Conservation (phyloP, 2,888 invertebrate genomes). For the Pedicia rivosa region DNA sequence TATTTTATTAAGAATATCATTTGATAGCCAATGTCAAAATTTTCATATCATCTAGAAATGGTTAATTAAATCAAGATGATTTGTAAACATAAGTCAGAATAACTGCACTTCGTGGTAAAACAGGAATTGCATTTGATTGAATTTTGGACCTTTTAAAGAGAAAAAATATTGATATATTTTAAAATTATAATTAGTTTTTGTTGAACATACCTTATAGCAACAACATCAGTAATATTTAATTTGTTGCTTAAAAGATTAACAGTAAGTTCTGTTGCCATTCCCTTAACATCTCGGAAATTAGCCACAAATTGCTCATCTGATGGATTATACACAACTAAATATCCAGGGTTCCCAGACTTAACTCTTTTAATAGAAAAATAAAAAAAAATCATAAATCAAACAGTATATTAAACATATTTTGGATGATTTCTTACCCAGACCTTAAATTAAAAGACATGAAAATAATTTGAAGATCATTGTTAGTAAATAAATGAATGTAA, state of each 20-base stretch:
- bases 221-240: constrained; percentile 24
- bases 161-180: no score
- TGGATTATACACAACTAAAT: constrained; percentile 55
- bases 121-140: no score
- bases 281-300: constrained; percentile 36
- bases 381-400: not conserved
- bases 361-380: constrained; percentile 34
- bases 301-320: constrained; percentile 31
- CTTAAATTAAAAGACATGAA: not conserved
- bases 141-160: no score
- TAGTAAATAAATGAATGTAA: not conserved
- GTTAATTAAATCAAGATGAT: no score
- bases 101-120: no score
- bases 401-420: not conserved
- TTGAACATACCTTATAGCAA: no score
- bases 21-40: no score
- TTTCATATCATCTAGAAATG: no score
- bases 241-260: constrained; percentile 39
- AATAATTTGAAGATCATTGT: not conserved
- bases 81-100: no score
- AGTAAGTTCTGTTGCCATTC: constrained; percentile 42
- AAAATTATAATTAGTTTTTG: no score
- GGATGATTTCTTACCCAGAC: not conserved
- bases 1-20: no score
- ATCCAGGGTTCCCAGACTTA: constrained; percentile 59